A percentile compares a stretch with the other conserved stretches of the same genome.
Conservation (phyloP, 2,888 invertebrate species). For the Heliconius hortense region DNA sequence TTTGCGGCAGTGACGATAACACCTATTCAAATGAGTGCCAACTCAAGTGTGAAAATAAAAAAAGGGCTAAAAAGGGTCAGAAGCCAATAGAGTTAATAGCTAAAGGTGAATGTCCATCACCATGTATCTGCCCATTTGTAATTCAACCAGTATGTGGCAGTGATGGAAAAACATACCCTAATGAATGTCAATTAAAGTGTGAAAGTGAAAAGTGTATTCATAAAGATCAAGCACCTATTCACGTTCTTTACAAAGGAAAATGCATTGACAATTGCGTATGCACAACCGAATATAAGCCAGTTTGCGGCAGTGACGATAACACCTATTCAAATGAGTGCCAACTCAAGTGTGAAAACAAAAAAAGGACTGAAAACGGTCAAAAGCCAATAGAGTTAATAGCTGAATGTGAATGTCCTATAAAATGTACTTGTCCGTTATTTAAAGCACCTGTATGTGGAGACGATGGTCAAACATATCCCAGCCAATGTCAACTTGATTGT, state of each 20-base stretch:
- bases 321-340: constrained; percentile 48
- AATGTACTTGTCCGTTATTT: constrained; percentile 13
- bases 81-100: background rate
- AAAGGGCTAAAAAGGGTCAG: constrained; percentile 28
- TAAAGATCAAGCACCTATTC: constrained; percentile 20
- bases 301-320: constrained; percentile 40
- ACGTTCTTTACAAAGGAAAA: constrained; percentile 22
- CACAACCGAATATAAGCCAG: constrained; percentile 30
- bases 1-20: constrained; percentile 40
- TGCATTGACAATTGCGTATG: constrained; percentile 36
- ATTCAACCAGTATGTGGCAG: constrained; percentile 46
- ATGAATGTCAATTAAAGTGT: constrained; percentile 31
- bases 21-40: constrained; percentile 48
- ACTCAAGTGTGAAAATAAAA: constrained; percentile 35
- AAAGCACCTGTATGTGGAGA: constrained; percentile 36
- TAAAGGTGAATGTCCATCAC: background rate
- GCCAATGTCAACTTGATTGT: constrained; percentile 44
- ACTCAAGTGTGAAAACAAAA: constrained; percentile 35
- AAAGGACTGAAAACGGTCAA: constrained; percentile 27
- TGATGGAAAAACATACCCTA: constrained; percentile 73
- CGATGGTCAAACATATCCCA: constrained; percentile 48
- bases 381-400: background rate
- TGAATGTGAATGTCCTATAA: background rate
- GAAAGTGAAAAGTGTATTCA: constrained; percentile 31
- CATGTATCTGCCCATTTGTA: constrained; percentile 32